Evolutionary conservation across 2,888 invertebrate genomes (phyloP).

Genomic region (Cheilosia vernalis): DNA sequence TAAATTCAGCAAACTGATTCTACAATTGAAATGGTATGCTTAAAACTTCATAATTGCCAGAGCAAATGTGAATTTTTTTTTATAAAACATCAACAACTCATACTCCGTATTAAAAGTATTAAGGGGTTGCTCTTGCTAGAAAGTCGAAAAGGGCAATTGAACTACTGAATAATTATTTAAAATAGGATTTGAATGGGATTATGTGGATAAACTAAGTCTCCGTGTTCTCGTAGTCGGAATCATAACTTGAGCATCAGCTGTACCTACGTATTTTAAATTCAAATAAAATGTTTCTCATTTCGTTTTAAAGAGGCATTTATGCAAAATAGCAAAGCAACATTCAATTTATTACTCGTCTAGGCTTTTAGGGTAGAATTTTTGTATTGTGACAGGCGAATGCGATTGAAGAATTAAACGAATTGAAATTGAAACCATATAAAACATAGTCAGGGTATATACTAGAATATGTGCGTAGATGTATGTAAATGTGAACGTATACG

Average conservation of each 20-base stretch:
- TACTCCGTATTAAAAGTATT: not conserved
- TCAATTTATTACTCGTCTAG: slow-evolving; percentile 22
- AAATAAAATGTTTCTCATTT: slow-evolving; percentile 45
- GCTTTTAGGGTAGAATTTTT: not conserved
- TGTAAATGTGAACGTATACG: no score
- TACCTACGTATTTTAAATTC: slow-evolving; percentile 54
- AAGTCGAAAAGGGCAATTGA: slow-evolving; percentile 44
- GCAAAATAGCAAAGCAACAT: slow-evolving; percentile 15
- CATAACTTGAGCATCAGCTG: slow-evolving; percentile 68
- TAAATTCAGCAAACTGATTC: no score
- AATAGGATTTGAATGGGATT: slow-evolving; percentile 64
- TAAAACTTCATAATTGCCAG: no score
- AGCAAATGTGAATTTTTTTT: no score
- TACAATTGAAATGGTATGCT: no score
- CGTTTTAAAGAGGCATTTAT: slow-evolving; percentile 43
- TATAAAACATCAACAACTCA: no score
- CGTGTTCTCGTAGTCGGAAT: slow-evolving; percentile 27
- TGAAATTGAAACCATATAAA: no score
- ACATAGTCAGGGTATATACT: no score
- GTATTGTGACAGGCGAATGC: not conserved
- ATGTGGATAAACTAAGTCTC: slow-evolving; percentile 48
- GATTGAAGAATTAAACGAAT: not conserved
- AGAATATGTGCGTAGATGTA: no score
- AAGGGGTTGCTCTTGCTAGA: slow-evolving; percentile 46
- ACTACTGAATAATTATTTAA: slow-evolving; percentile 64